Base-by-base conservation (phyloP, 1,140 invertebrate species). In the Mercenaria mercenaria region DNA sequence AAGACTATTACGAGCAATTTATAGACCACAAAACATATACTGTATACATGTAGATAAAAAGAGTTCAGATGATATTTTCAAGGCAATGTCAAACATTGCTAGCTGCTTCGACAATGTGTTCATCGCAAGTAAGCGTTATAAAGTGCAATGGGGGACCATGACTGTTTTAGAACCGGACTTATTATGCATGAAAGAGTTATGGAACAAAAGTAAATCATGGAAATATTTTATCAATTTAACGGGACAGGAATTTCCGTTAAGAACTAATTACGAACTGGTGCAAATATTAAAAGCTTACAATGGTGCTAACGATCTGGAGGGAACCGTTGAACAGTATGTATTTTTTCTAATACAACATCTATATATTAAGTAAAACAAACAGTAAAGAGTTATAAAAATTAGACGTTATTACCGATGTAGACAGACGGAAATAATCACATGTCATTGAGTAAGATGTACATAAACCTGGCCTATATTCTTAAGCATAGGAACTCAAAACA, bases 181-280 rank as follows among this genome's bases (percentile, higher is more conserved):
- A 13, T 72, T 91, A 1, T 95, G 94, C 72, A 95, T 95, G 94
- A 47, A 91, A 43, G 93, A 94, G n/a, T 84, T 95, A 37, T 92
- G 90, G 64, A 92, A 86, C 23, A 67, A 52, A 64, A 82, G 81
- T 74, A 89, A 88, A 79, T 91, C 86, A 47, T 95, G 94, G 94
- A 94, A 93, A 61, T 95, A 95, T 79, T 93, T 94, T 39, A 94
- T 95, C 41, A 95, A 95, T 88, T 84, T 95, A 47, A 94, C 94
- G 0, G 94, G 94, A 0, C 94, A 94, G 77, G 95, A 95, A 88
- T 95, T 64, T 64, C 59, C 59, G 4, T 64, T 64, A 29, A 26
- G 59, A 29, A 64, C 59, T 64, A 64, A 64, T 94, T 88, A 67
- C 1, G 93, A 95, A 82, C 74, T 95, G 6, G 94, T 95, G 18